Percentiles rank a stretch among this genome's conserved stretches.
These are phyloP conservation scores for Drosophila koepferae DNA, from an alignment of 2,888 invertebrate genomes.

Conservation along the genomic window DNA sequence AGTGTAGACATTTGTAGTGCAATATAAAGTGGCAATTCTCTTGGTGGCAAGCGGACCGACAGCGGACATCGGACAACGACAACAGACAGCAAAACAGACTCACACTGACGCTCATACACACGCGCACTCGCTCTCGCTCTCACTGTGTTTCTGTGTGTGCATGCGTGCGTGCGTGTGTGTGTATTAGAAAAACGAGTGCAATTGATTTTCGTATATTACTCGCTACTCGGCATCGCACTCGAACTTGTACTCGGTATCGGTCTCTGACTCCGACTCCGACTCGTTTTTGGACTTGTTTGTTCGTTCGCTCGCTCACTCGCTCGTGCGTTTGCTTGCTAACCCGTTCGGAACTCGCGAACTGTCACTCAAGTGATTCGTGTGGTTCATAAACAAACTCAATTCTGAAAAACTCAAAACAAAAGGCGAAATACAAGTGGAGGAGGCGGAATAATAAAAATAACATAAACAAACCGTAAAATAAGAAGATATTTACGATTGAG, in stretches of 20 bases:
- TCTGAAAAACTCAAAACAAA: slow-evolving; percentile 28
- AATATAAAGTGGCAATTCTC: slow-evolving; percentile 21
- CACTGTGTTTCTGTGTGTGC: background rate
- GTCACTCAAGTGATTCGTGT: slow-evolving; percentile 42
- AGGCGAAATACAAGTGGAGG: slow-evolving; percentile 10
- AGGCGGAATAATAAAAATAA: background rate
- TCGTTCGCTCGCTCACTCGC: background rate
- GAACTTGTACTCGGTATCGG: slow-evolving; percentile 25
- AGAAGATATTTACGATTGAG: background rate
- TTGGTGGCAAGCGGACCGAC: slow-evolving; percentile 25
- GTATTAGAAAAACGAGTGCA: slow-evolving; percentile 66
- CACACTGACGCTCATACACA: slow-evolving; percentile 45
- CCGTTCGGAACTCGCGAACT: slow-evolving; percentile 18
- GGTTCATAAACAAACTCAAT: slow-evolving; percentile 53
- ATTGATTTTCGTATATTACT: slow-evolving; percentile 58
- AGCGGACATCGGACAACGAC: slow-evolving; percentile 28
- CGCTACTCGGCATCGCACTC: slow-evolving; percentile 38
- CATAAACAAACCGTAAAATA: slow-evolving; percentile 1
- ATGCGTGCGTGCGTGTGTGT: slow-evolving; percentile 38
- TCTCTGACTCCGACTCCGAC: slow-evolving; percentile 26
- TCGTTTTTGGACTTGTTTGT: slow-evolving; percentile 5
- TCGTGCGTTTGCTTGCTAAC: background rate
- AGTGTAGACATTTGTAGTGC: slow-evolving; percentile 23
- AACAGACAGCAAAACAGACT: slow-evolving; percentile 45
- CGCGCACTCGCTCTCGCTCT: slow-evolving; percentile 15